phyloP scores from a whole-genome alignment of 2,888 invertebrate species.

The Melanchra persicariae region DNA sequence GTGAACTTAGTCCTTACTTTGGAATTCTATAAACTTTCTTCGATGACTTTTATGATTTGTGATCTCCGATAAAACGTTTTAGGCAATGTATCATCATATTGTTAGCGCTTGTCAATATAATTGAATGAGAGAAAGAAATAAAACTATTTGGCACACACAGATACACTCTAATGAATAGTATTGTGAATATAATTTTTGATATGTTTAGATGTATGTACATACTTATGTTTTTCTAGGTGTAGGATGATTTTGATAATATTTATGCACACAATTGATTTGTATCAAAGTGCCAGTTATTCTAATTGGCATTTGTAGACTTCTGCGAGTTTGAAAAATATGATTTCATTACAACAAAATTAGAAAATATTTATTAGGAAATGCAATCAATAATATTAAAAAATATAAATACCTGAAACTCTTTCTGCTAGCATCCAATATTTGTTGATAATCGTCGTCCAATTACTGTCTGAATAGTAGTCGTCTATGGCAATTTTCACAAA shows the following conservation, averaged over 20 bases:
- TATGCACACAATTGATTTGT: too few species aligned
- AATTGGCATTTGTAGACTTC: too few species aligned
- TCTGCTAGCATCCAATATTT: constrained; percentile 94
- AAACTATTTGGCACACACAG: too few species aligned
- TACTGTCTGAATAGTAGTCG: constrained; percentile 92
- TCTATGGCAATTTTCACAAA: constrained; percentile 93
- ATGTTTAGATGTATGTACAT: background rate
- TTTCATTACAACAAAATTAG: too few species aligned
- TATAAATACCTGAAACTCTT: constrained; percentile 92
- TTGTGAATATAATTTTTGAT: background rate
- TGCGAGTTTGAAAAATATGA: too few species aligned
- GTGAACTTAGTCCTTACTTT: constrained; percentile 12
- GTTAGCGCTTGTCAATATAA: background rate
- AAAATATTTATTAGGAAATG: too few species aligned
- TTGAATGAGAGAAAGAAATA: background rate
- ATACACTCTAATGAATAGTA: too few species aligned
- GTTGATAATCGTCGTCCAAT: constrained; percentile 92
- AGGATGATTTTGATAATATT: background rate
- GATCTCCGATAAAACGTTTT: background rate
- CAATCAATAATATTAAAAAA: background rate
- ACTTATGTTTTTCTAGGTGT: background rate
- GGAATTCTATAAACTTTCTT: constrained; percentile 42
- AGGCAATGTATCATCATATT: background rate
- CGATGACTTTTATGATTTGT: constrained; percentile 19
- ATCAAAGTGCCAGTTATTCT: background rate